Evolutionary conservation across 1,140 invertebrate genomes (phyloP), one percentile per base, ranked within the genome.

Genomic region (Calosoma granatense): DNA sequence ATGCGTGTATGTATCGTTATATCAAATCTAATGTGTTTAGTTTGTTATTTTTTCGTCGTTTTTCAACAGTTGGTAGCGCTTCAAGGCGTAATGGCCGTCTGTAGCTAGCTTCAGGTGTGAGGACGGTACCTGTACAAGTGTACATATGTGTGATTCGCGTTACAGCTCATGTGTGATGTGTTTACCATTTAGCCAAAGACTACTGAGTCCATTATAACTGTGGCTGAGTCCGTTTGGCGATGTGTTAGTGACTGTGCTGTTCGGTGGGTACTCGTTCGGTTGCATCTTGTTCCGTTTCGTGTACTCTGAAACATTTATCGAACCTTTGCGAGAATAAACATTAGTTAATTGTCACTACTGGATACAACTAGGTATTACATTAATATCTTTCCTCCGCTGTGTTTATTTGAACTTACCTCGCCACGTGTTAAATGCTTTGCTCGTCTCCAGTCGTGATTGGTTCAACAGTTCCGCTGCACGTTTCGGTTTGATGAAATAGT

Each of bases 401-500:
- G n/a, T 53, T 53, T 56, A 36, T 19, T 14, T 59, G 14, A 2
- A 65, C 15, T 67, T 72, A 75, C 72, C 75, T 70, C 69, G 69
- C 74, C 73, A 80, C 60, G 73, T 77, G 69, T 72, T 76, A 59
- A 77, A 72, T 20, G 74, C 72, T 63, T 71, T 70, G 58, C 66
- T 67, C 51, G 71, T 64, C 61, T 77, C 70, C 60, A 78, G 69
- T 62, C 74, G 71, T 36, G 67, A 69, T 60, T 72, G 65, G 63
- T 74, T 74, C 56, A 75, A 75, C 11, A 86, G 65, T 65, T 84
- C 78, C 11, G 76, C 75, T 14, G 82, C 79, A 63, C 84, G 63
- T 69, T 78, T 81, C 1, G 83, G 82, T 67, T 83, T 83, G 6
- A 47, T 47, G 65, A 88, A 87, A 67, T 88, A 88, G 61, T 77